These are phyloP conservation scores for Monopis laevigella DNA, from an alignment of 2,888 invertebrate genomes.

Conservation along the genomic window DNA sequence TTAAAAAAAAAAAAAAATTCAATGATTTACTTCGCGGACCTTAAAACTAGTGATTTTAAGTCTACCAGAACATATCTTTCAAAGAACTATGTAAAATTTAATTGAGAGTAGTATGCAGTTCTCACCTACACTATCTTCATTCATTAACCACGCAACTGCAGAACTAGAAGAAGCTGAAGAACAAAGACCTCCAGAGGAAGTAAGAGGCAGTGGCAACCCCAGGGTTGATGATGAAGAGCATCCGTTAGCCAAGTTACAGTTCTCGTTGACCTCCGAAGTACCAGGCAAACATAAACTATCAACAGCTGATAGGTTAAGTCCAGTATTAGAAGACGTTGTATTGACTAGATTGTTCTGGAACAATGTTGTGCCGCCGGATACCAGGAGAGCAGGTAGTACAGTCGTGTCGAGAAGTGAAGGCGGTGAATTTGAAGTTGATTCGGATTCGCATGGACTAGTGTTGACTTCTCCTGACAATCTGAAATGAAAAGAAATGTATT, in stretches of 20 bases:
- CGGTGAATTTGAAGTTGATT: conserved; percentile 71
- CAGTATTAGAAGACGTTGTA: conserved; percentile 35
- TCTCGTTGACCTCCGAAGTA: conserved; percentile 36
- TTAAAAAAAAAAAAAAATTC: too few relatives aligned
- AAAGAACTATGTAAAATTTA: too few relatives aligned
- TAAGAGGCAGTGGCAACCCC: conserved; percentile 48
- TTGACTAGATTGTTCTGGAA: conserved; percentile 38
- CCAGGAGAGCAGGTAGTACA: conserved; percentile 51
- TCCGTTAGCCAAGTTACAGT: conserved; percentile 51
- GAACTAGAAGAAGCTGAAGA: conserved; percentile 49
- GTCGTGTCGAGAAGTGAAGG: conserved; percentile 54
- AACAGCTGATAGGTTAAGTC: conserved; percentile 32
- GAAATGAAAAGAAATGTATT: conserved; percentile 26
- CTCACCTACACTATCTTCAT: conserved; percentile 62
- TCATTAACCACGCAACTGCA: conserved; percentile 65
- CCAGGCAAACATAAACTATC: conserved; percentile 39
- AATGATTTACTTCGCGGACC: too few relatives aligned
- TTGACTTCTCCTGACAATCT: conserved; percentile 58
- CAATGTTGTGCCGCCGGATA: conserved; percentile 48
- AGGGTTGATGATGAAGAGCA: conserved; percentile 40
- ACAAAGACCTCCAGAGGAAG: conserved; percentile 47
- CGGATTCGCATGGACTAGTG: conserved; percentile 69
- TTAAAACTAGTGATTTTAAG: too few relatives aligned
- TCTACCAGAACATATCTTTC: too few relatives aligned
- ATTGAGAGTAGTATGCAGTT: neutral